Evolutionary conservation across 2,113 vertebrate genomes (phyloP), one percentile per base, ranked within the genome.

Genomic region (Myotis brandtii): DNA sequence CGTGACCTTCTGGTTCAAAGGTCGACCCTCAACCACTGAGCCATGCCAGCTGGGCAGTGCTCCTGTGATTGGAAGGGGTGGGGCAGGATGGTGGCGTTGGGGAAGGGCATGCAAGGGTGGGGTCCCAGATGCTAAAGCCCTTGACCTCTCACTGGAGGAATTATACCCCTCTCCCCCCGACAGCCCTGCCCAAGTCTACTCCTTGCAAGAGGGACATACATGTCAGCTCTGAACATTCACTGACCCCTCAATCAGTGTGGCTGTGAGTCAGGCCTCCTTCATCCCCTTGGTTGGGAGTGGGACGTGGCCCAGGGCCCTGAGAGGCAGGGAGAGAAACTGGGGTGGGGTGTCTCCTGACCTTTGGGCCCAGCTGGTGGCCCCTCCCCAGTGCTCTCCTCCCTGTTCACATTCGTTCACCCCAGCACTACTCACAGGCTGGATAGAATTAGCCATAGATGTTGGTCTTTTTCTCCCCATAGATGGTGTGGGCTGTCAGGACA

Each of bases 171-270:
- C 48, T 88, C 77, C 93, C 86, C 87, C 93, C 90, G 21, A 67
- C 77, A 97, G 96, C 93, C 95, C 95, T 95, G 96, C 93, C 86
- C 93, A 83, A 86, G 92, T 97, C 91, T 97, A 91, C 90, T 96
- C 94, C 95, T 93, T 50, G 75, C 23, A 59, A 59, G 7, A 82
- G 91, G 97, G 94, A 94, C 93, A 94, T 96, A 98, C 91, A 66
- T 59, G 48, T 80, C 82, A 50, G 59, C 92, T 96, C 85, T 97
- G 96, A 97, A 89, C 88, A 30, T 97, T 97, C 97, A 92, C 93
- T 96, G 96, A 97, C 94, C 94, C 96, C 95, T 83, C 84, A 96
- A 67, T 97, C 32, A 0, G 90, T 0, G 0, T 48, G 86, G 70
- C 93, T 50, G 64, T 97, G 96, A 89, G 64, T 96, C 7, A n/a